phyloP scores from a whole-genome alignment of 2,797 vertebrate species.

The Halcyon leucocephala region DNA sequence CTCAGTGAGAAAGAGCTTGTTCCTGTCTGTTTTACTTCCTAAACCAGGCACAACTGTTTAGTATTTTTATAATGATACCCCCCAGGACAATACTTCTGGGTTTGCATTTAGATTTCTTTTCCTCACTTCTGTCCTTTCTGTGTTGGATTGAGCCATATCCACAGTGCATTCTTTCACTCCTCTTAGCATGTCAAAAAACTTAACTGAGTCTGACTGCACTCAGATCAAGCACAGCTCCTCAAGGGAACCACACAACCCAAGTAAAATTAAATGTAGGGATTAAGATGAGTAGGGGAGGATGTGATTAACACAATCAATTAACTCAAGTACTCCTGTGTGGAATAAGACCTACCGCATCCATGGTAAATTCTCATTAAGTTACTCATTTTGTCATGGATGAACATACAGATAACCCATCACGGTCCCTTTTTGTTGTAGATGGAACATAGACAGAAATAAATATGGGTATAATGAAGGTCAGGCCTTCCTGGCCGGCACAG shows the following conservation, averaged over 20 bases:
- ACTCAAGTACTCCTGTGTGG: not conserved
- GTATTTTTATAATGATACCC: not conserved
- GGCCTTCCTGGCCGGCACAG: accelerated
- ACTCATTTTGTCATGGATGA: not conserved
- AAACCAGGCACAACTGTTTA: not conserved
- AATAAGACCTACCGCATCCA: slow-evolving; percentile 22
- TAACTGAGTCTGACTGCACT: not conserved
- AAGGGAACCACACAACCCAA: slow-evolving; percentile 14
- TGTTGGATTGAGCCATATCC: not conserved
- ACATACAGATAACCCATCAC: not conserved
- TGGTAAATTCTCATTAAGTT: slow-evolving; percentile 1
- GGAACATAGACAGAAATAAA: not conserved
- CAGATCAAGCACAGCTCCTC: slow-evolving; percentile 19
- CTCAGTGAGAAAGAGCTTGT: not conserved
- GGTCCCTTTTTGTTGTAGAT: not conserved
- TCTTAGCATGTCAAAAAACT: not conserved
- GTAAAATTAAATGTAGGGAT: slow-evolving; percentile 62
- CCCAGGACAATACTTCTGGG: not conserved
- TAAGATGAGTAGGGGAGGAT: slow-evolving; percentile 41
- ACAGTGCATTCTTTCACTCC: not conserved
- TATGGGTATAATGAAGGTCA: accelerated
- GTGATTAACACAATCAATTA: slow-evolving; percentile 64
- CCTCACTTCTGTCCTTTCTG: not conserved
- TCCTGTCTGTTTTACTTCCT: not conserved
- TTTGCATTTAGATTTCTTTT: not conserved